Percentiles rank a stretch among this genome's conserved stretches.
Evolutionary conservation across 2,113 vertebrate species (phyloP).

Genomic region (Salvelinus alpinus): DNA sequence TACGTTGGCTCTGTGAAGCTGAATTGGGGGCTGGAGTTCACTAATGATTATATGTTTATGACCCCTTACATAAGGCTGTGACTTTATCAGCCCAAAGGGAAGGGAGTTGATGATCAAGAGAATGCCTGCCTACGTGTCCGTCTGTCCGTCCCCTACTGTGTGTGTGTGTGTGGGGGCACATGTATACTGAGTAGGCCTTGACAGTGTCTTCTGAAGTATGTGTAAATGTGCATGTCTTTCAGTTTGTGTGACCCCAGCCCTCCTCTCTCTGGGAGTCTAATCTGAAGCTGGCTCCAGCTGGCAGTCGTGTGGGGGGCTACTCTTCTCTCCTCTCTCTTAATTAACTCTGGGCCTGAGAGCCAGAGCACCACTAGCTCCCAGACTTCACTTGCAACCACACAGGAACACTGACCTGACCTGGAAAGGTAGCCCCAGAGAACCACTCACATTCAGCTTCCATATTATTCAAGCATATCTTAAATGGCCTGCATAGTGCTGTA

Average conservation of each 20-base stretch:
- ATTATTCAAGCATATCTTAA: too few relatives aligned
- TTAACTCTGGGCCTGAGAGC: slow-evolving; percentile 59
- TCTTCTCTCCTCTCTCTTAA: slow-evolving; percentile 72
- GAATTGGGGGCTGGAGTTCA: slow-evolving; percentile 40
- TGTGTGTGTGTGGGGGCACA: background rate
- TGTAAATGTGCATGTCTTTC: slow-evolving; percentile 37
- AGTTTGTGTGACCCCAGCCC: slow-evolving; percentile 34
- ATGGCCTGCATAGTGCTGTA: too few relatives aligned
- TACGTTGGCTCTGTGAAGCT: slow-evolving; percentile 45
- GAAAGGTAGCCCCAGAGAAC: too few relatives aligned
- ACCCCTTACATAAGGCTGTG: slow-evolving; percentile 40
- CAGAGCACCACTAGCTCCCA: background rate
- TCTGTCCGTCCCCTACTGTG: background rate
- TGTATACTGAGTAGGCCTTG: background rate
- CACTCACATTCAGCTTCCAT: too few relatives aligned
- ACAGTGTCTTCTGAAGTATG: slow-evolving; percentile 3
- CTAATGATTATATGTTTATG: slow-evolving; percentile 33
- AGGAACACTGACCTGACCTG: background rate
- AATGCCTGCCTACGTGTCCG: slow-evolving; percentile 24
- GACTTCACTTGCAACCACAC: background rate
- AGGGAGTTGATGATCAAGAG: slow-evolving; percentile 46
- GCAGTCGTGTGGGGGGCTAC: slow-evolving; percentile 43
- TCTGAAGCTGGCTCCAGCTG: slow-evolving; percentile 68
- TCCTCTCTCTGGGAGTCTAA: slow-evolving; percentile 64
- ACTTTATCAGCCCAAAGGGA: slow-evolving; percentile 51